Evolutionary conservation across 2,797 vertebrate species (phyloP).

Genomic region (Coregonus suidteri): DNA sequence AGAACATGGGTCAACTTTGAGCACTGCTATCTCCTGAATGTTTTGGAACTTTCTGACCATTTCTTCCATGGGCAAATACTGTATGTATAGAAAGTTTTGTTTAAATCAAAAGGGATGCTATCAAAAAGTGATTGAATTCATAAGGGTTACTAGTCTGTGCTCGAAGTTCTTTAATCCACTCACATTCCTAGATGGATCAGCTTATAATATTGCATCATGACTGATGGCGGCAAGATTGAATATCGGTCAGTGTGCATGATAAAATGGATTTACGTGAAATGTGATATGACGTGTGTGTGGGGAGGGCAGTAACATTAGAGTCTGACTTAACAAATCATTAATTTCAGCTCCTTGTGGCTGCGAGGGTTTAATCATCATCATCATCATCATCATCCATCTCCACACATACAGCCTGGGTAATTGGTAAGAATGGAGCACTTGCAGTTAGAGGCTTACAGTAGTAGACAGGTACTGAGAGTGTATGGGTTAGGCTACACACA

Average conservation of each 20-base stretch:
- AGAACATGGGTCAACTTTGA: too few species aligned
- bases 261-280: too few species aligned
- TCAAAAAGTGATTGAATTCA: too few species aligned
- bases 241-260: background rate
- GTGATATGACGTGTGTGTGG: background rate
- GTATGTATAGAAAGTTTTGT: too few species aligned
- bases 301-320: conserved; percentile 34
- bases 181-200: conserved; percentile 34
- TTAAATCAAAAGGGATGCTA: too few species aligned
- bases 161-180: conserved; percentile 29
- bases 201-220: conserved; percentile 64
- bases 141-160: too few species aligned
- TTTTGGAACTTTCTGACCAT: too few species aligned
- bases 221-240: conserved; percentile 58
- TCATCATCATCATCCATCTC: background rate
- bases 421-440: background rate
- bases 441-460: background rate
- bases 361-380: background rate
- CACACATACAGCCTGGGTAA: background rate
- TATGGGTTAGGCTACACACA: too few species aligned
- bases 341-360: background rate
- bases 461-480: too few species aligned
- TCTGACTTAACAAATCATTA: conserved; percentile 29
- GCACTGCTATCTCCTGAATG: too few species aligned
- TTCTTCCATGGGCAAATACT: too few species aligned